Evolutionary conservation across 2,797 vertebrate species (phyloP).

Genomic region (Enteromius unitaeniatus): DNA sequence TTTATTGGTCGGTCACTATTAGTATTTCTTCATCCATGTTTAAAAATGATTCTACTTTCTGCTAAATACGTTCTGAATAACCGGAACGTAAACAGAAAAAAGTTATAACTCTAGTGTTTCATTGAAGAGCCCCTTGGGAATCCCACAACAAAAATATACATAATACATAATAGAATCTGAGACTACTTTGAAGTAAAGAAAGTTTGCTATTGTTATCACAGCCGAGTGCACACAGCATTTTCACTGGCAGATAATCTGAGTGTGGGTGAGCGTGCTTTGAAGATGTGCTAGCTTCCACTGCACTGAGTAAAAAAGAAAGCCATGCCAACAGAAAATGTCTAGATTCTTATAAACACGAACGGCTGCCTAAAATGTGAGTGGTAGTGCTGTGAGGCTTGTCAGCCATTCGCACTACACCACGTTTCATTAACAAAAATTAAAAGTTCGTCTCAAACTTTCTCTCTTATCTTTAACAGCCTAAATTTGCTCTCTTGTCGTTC

Average conservation of each 20-base stretch:
- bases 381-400: conserved; percentile 22
- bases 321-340: conserved; percentile 51
- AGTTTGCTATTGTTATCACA: conserved; percentile 59
- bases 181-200: conserved; percentile 62
- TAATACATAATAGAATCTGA: conserved; percentile 50
- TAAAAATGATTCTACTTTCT: neutral
- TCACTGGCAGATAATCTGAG: conserved; percentile 60
- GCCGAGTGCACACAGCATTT: conserved; percentile 50
- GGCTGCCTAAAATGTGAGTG: conserved; percentile 22
- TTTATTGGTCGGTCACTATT: neutral
- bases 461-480: neutral
- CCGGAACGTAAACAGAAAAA: neutral
- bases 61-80: conserved; percentile 23
- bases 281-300: conserved; percentile 54
- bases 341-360: conserved; percentile 55
- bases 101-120: conserved; percentile 29
- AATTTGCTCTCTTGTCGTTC: conserved; percentile 22
- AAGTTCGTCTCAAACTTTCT: conserved; percentile 23
- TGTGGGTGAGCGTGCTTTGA: conserved; percentile 62
- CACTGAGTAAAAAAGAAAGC: conserved; percentile 46
- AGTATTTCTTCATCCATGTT: neutral
- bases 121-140: conserved; percentile 6
- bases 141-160: conserved; percentile 36
- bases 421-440: conserved; percentile 35
- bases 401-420: neutral